phyloP scores from a whole-genome alignment of 1,140 invertebrate genomes.

The Lordiphosa collinella region DNA sequence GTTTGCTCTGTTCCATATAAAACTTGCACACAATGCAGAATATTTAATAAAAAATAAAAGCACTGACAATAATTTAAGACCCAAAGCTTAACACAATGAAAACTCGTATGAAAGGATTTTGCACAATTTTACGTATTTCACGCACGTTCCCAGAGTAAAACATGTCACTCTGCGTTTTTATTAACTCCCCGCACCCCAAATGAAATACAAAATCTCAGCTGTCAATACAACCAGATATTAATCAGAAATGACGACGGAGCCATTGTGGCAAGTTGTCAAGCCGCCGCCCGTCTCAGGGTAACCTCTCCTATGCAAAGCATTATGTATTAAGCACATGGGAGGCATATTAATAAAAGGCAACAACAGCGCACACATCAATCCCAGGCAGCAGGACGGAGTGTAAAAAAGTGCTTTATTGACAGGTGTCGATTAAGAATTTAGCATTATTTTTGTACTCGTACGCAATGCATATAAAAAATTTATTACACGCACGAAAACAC shows the following conservation, averaged over 20 bases:
- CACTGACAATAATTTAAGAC: conserved; percentile 34
- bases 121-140: conserved; percentile 35
- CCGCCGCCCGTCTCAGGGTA: background rate
- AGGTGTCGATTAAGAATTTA: conserved; percentile 77
- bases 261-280: conserved; percentile 38
- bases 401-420: conserved; percentile 55
- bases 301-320: conserved; percentile 37
- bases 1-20: conserved; percentile 21
- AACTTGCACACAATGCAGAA: conserved; percentile 33
- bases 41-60: conserved; percentile 46
- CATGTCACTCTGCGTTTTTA: conserved; percentile 61
- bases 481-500: conserved; percentile 76
- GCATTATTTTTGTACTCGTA: conserved; percentile 64
- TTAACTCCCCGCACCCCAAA: conserved; percentile 42
- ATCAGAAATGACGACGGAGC: conserved; percentile 45
- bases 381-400: conserved; percentile 4
- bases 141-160: conserved; percentile 50
- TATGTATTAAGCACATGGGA: conserved; percentile 46
- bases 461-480: conserved; percentile 72
- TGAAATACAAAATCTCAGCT: conserved; percentile 58
- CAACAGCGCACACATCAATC: conserved; percentile 44
- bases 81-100: conserved; percentile 28
- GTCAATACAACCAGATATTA: conserved; percentile 73
- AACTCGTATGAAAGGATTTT: conserved; percentile 21
- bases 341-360: conserved; percentile 60